These are phyloP conservation scores for Zaprionus taronus DNA, from an alignment of 1,140 invertebrate species.

Conservation along the genomic window DNA sequence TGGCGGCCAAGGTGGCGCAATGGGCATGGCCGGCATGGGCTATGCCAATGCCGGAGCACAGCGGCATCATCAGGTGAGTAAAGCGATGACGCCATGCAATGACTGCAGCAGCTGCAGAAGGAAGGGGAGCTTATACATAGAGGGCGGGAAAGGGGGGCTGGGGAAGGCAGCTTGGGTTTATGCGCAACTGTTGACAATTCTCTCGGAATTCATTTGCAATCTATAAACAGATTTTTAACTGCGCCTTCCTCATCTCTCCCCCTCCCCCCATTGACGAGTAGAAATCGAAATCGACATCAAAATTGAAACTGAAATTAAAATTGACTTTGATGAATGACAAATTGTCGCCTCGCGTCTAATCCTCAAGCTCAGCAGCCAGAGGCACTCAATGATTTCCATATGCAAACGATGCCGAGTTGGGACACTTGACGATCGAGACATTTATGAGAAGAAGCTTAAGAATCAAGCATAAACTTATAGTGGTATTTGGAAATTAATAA, in stretches of 20 bases:
- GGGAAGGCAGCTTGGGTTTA: background rate
- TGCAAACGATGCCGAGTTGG: background rate
- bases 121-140: background rate
- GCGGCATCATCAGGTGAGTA: conserved; percentile 83
- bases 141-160: background rate
- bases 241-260: conserved; percentile 1
- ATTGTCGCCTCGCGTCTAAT: conserved; percentile 11
- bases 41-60: conserved; percentile 71
- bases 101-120: conserved; percentile 39
- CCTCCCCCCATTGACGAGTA: conserved; percentile 16
- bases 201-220: conserved; percentile 44
- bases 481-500: background rate
- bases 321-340: conserved; percentile 42
- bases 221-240: conserved; percentile 52
- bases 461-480: too few species aligned
- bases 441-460: background rate
- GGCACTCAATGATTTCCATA: background rate
- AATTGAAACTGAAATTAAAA: conserved; percentile 29
- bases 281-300: conserved; percentile 16
- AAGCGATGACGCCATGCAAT: conserved; percentile 25
- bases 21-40: conserved; percentile 84
- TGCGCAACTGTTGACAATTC: conserved; percentile 52
- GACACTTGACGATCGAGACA: background rate
- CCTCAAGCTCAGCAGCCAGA: background rate
- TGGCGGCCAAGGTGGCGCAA: conserved; percentile 59